These are phyloP conservation scores for Anoplolepis gracilipes DNA, from an alignment of 1,140 invertebrate genomes.

Conservation along the genomic window DNA sequence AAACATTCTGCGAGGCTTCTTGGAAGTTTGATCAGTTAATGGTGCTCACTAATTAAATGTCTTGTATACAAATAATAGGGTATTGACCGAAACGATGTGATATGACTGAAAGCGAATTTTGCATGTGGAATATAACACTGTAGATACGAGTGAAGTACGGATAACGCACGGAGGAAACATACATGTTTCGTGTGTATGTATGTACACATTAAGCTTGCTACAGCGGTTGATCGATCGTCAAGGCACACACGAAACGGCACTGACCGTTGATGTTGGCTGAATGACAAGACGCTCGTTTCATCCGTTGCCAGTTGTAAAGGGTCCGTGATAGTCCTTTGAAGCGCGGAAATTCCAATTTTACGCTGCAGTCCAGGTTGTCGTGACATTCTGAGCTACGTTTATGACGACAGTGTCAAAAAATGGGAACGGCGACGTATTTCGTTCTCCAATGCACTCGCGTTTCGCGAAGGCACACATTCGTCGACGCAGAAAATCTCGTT, in stretches of 20 bases:
- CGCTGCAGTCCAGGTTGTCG: conserved; percentile 14
- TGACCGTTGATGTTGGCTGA: conserved; percentile 52
- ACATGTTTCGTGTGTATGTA: conserved; percentile 40
- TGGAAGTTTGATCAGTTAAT: conserved; percentile 33
- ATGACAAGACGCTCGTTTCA: conserved; percentile 67
- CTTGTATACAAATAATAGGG: conserved; percentile 18
- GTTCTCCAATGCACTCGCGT: not conserved
- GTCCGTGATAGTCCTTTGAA: conserved; percentile 41
- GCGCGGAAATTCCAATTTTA: conserved; percentile 69
- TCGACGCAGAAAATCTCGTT: conserved; percentile 4
- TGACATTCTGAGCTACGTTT: not conserved
- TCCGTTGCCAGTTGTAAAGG: conserved; percentile 50
- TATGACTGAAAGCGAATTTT: conserved; percentile 38
- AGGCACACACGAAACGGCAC: conserved; percentile 8
- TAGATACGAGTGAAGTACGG: conserved; percentile 21
- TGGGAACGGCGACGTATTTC: not conserved
- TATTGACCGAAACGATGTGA: conserved; percentile 13
- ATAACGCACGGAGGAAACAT: conserved; percentile 34
- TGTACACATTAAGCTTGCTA: conserved; percentile 53
- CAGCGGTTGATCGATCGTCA: conserved; percentile 59
- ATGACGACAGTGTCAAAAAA: not conserved
- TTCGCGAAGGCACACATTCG: not conserved
- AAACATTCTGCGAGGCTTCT: not conserved
- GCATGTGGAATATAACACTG: conserved; percentile 20
- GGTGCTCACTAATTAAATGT: conserved; percentile 28